Evolutionary conservation across 1,140 invertebrate species (phyloP), one percentile per base, ranked within the genome.

Genomic region (Monochamus saltuarius): DNA sequence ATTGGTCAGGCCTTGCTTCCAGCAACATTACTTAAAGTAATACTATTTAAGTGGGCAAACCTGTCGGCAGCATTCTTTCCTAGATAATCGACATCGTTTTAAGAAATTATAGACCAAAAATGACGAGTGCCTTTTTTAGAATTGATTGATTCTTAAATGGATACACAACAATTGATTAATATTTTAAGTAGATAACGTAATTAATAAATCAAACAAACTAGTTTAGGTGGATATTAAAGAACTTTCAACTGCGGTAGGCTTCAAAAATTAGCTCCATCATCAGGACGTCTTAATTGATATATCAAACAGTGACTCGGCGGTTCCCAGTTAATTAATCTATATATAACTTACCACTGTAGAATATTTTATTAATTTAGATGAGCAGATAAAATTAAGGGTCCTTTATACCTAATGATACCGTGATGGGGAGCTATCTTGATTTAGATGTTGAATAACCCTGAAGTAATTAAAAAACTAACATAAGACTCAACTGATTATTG

Each of bases 401-500:
- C 34, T 45, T 47, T 47, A 2, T 29, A 29, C 22, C 22, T 29
- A 29, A 29, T 36, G 55, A 46, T 47, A 46, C 43, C 55, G 43
- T 39, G 17, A 47, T 54, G 13, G 29, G 16, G 13, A 29, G 7
- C 14, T 49, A 22, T 22, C 29, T 14, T 46, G n/a, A 19, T 46
- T 19, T 46, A 46, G 45, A 16, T 46, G 29, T 22, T 22, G 29
- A 46, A 14, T 10, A 11, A 35, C 14, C 16, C 22, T 35, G 47
- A 16, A 22, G 13, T 34, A 22, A 29, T 13, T 34, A 16, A 50
- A 13, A 50, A 22, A 4, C 4, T 72, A 69, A 67, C 70, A 71
- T 63, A 71, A 69, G 39, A 57, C 55, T 59, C 67, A 65, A 70
- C 70, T 72, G 70, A 62, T 55, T 58, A 55, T 61, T 29, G 22